Conservation (phyloP, 2,888 invertebrate genomes). For the Xestia sexstrigata region DNA sequence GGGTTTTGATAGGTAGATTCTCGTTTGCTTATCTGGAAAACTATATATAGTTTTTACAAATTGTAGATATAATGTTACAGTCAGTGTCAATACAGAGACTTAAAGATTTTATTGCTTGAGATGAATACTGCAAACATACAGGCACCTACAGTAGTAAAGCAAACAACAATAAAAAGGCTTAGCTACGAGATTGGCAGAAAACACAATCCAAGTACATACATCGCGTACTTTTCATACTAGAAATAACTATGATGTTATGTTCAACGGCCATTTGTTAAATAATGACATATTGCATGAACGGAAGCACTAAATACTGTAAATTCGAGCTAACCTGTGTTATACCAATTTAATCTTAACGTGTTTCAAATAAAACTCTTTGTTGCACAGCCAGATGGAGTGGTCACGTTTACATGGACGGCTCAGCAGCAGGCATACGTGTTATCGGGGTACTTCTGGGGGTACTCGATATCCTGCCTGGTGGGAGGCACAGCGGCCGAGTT, state of each 20-base stretch:
- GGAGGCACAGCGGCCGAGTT: constrained; percentile 92
- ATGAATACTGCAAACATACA: constrained; percentile 33
- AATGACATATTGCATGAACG: constrained; percentile 18
- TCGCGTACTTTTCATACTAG: background rate
- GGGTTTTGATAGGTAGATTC: constrained; percentile 1
- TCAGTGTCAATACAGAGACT: constrained; percentile 16
- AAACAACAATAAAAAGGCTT: constrained; percentile 49
- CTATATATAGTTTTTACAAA: background rate
- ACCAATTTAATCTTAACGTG: background rate
- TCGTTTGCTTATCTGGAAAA: constrained; percentile 16
- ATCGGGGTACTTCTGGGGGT: constrained; percentile 90
- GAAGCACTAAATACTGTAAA: constrained; percentile 17
- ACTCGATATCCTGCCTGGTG: constrained; percentile 92
- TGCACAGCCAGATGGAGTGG: constrained; percentile 82
- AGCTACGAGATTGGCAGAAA: constrained; percentile 16
- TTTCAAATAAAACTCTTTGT: constrained; percentile 22
- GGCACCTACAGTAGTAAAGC: constrained; percentile 21
- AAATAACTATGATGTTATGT: constrained; percentile 15
- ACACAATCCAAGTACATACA: background rate
- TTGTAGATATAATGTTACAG: constrained; percentile 19
- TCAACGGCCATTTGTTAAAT: constrained; percentile 10
- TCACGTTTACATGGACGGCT: constrained; percentile 90
- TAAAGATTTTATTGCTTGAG: constrained; percentile 34
- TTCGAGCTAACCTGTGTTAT: background rate
- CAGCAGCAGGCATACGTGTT: constrained; percentile 92